These are phyloP conservation scores for Strix aluco DNA, from an alignment of 2,113 vertebrate species.

Conservation along the genomic window DNA sequence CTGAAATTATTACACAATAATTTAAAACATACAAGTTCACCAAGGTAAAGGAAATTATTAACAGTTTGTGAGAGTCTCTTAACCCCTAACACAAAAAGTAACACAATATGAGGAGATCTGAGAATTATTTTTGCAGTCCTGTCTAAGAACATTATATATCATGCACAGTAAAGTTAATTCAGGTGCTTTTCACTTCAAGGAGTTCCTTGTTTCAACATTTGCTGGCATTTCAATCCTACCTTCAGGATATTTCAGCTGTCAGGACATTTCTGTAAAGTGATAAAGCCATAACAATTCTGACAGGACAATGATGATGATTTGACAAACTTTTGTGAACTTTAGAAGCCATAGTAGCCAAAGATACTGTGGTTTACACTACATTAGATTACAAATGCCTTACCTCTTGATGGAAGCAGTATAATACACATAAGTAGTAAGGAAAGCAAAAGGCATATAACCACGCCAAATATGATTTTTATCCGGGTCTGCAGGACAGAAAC, in stretches of 20 bases:
- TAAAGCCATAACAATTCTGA: slow-evolving; percentile 41
- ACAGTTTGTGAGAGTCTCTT: neutral
- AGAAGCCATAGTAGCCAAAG: neutral
- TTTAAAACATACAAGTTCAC: neutral
- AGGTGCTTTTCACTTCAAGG: slow-evolving; percentile 58
- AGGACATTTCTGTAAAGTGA: slow-evolving; percentile 33
- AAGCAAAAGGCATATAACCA: slow-evolving; percentile 67
- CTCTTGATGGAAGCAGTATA: slow-evolving; percentile 75
- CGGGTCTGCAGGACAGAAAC: slow-evolving; percentile 73
- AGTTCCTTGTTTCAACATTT: slow-evolving; percentile 45
- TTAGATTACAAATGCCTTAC: slow-evolving; percentile 68
- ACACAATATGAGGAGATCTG: neutral
- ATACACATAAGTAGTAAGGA: slow-evolving; percentile 73
- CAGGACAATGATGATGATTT: slow-evolving; percentile 23
- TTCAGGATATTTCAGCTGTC: slow-evolving; percentile 60
- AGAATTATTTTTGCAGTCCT: slow-evolving; percentile 28
- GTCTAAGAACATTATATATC: slow-evolving; percentile 31
- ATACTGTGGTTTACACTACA: slow-evolving; percentile 17
- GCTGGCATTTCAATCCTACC: slow-evolving; percentile 45
- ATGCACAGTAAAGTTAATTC: slow-evolving; percentile 9
- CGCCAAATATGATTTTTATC: slow-evolving; percentile 77
- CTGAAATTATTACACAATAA: neutral
- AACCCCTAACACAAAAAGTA: neutral
- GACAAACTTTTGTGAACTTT: slow-evolving; percentile 30
- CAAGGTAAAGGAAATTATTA: neutral